These are phyloP conservation scores for Antrozous pallidus DNA, from an alignment of 2,797 vertebrate species.

Conservation along the genomic window DNA sequence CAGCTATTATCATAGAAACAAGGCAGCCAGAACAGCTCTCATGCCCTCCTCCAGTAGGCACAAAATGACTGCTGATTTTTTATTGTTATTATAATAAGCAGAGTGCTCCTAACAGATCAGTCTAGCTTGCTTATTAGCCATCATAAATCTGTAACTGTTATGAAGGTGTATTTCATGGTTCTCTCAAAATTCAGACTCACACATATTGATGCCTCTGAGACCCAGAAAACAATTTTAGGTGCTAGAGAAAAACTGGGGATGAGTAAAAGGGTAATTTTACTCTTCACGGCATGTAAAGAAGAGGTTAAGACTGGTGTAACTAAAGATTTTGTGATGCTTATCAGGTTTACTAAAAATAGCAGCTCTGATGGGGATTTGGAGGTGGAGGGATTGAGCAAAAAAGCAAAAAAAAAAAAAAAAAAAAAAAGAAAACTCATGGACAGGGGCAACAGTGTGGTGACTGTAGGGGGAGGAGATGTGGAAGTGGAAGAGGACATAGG, in stretches of 20 bases:
- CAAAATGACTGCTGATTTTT: background rate
- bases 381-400: background rate
- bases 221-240: constrained; percentile 9
- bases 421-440: background rate
- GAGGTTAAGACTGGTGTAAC: background rate
- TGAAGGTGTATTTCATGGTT: background rate
- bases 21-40: background rate
- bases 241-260: background rate
- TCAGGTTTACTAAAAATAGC: constrained; percentile 14
- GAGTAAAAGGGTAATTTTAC: constrained; percentile 33
- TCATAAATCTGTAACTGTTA: constrained; percentile 2
- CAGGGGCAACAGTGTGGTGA: background rate
- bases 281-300: background rate
- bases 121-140: background rate
- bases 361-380: background rate
- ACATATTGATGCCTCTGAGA: background rate
- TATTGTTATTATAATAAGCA: background rate
- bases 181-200: background rate
- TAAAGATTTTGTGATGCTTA: background rate
- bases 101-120: background rate
- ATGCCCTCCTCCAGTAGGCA: background rate
- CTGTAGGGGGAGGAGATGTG: too few species aligned
- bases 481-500: background rate
- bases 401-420: background rate
- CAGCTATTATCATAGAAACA: background rate